These are phyloP conservation scores for Incurvaria masculella DNA, from an alignment of 2,888 invertebrate genomes.

Conservation along the genomic window DNA sequence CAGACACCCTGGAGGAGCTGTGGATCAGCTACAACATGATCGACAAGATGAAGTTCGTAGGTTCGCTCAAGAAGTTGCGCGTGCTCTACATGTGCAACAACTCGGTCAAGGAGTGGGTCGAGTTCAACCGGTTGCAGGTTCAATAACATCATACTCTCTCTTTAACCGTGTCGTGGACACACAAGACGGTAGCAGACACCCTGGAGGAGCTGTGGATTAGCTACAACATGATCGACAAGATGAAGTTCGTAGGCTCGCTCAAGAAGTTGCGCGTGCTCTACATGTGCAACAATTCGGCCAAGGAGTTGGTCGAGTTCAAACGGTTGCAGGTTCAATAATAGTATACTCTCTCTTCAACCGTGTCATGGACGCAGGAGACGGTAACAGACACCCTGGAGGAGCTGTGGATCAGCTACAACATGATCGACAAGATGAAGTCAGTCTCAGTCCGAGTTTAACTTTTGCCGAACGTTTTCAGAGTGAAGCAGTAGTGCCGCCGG, in stretches of 20 bases:
- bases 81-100: conserved; percentile 82
- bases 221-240: conserved; percentile 88
- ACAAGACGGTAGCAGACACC: conserved; percentile 85
- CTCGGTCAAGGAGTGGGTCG: conserved; percentile 82
- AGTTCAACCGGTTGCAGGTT: conserved; percentile 61
- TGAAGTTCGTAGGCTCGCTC: conserved; percentile 78
- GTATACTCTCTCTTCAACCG: not conserved
- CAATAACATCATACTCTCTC: too few relatives aligned
- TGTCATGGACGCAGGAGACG: too few relatives aligned
- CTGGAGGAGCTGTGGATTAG: conserved; percentile 93
- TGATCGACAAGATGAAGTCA: conserved; percentile 88
- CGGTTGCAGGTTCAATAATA: conserved; percentile 33
- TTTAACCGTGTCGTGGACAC: too few relatives aligned
- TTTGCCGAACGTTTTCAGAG: too few relatives aligned
- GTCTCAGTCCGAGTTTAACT: too few relatives aligned
- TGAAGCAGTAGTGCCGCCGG: too few relatives aligned
- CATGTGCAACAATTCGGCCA: conserved; percentile 75
- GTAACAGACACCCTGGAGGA: conserved; percentile 86
- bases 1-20: conserved; percentile 83
- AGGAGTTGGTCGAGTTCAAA: conserved; percentile 84
- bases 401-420: conserved; percentile 93
- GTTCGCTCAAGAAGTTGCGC: conserved; percentile 71
- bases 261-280: conserved; percentile 80
- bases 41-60: conserved; percentile 87
- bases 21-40: conserved; percentile 95